These are phyloP conservation scores for Macrosteles quadrilineatus DNA, from an alignment of 1,140 invertebrate species.

Conservation along the genomic window DNA sequence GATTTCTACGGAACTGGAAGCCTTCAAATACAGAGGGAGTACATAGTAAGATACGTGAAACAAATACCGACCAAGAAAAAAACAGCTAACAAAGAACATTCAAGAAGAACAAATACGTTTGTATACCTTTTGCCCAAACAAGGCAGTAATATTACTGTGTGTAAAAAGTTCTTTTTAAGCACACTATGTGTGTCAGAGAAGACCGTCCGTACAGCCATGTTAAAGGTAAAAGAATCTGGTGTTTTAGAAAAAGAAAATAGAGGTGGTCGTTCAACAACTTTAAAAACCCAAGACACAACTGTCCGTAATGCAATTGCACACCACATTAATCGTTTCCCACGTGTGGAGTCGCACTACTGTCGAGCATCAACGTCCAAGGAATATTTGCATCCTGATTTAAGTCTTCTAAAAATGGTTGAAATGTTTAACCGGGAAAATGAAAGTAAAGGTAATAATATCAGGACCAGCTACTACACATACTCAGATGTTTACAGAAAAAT, in stretches of 20 bases:
- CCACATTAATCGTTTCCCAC: conserved; percentile 17
- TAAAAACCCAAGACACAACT: conserved; percentile 13
- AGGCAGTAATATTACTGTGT: background rate
- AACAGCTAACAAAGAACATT: conserved; percentile 14
- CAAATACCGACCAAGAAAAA: conserved; percentile 19
- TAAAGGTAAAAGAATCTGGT: conserved; percentile 20
- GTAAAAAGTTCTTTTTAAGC: conserved; percentile 31
- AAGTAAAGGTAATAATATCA: background rate
- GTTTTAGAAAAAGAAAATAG: conserved; percentile 22
- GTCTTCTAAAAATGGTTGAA: conserved; percentile 9
- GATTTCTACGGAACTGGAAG: conserved; percentile 12
- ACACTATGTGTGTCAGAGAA: conserved; percentile 23
- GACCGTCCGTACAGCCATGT: conserved; percentile 10
- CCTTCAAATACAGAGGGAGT: conserved; percentile 28
- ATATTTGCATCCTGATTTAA: conserved; percentile 27
- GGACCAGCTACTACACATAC: conserved; percentile 23
- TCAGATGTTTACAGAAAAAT: conserved; percentile 2
- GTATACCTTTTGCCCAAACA: conserved; percentile 9
- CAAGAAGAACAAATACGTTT: conserved; percentile 5
- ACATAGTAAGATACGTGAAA: conserved; percentile 8
- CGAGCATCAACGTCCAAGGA: conserved; percentile 12
- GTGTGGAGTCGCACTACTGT: conserved; percentile 27
- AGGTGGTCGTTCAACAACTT: conserved; percentile 13
- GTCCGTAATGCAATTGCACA: conserved; percentile 16
- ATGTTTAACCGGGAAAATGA: conserved; percentile 12